Evolutionary conservation across 2,888 invertebrate genomes (phyloP).

Genomic region (Ecdyonurus torrentis): DNA sequence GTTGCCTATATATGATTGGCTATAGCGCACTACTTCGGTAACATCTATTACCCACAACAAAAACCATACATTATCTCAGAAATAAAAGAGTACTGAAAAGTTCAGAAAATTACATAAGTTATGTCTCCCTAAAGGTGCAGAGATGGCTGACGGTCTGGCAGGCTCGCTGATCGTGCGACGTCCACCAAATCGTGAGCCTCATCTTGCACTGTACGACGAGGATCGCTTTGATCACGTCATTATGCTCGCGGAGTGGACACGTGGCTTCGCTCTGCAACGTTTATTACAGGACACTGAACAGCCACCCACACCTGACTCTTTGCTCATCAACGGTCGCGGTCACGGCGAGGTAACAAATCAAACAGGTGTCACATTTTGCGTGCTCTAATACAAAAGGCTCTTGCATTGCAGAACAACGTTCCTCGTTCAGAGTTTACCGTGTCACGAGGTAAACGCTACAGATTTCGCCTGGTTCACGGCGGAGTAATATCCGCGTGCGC

Average conservation of each 20-base stretch:
- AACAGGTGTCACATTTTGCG: neutral
- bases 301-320: constrained; percentile 31
- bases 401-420: neutral
- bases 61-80: too few relatives aligned
- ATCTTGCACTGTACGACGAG: constrained; percentile 45
- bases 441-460: constrained; percentile 38
- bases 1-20: too few relatives aligned
- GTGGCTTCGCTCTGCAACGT: constrained; percentile 26
- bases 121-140: too few relatives aligned
- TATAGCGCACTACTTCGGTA: too few relatives aligned
- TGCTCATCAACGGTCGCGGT: constrained; percentile 40
- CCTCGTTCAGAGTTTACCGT: constrained; percentile 31
- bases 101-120: too few relatives aligned
- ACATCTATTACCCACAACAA: too few relatives aligned
- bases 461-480: constrained; percentile 48
- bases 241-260: constrained; percentile 53
- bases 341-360: neutral
- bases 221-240: constrained; percentile 53
- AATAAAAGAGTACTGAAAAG: too few relatives aligned
- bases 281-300: constrained; percentile 18
- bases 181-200: constrained; percentile 39
- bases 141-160: constrained; percentile 48
- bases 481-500: constrained; percentile 52
- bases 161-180: constrained; percentile 54
- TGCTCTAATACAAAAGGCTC: too few relatives aligned